Evolutionary conservation across 2,888 invertebrate species (phyloP), one percentile per base, ranked within the genome.

Genomic region (Rhagium mordax): DNA sequence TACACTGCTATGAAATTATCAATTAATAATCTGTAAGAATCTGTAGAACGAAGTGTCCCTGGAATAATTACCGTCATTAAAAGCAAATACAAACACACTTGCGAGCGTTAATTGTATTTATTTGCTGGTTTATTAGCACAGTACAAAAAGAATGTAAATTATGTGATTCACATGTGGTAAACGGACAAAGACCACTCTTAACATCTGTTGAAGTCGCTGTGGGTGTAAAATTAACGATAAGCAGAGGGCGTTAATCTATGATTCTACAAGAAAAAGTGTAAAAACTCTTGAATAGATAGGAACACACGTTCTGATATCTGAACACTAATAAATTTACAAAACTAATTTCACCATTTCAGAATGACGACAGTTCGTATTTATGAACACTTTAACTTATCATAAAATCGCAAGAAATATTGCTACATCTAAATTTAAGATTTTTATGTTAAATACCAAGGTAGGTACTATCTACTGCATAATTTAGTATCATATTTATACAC

Each of bases 161-260:
- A 66, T 71, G 59, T 53, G 69, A 72, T 75, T 75, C 75, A 75
- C 77, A 78, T 74, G 51, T 65, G 65, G 65, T 53, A 29, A 53
- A 33, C 53, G 65, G 53, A 65, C 69, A 74, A 75, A 75, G 72
- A 68, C 67, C 71, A 74, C 71, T 70, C 64, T 64, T 48, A 53
- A 33, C 67, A 64, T 65, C 41, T 68, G 55, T 74, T 67, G 49
- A 47, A 69, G 74, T 74, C 72, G 64, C 67, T 65, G 78, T 78
- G 70, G 78, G 78, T 78, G 78, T 78, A 67, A 70, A 74, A 76
- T 76, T 76, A 76, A 78, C 74, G 75, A 72, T 71, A 67, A 69
- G 48, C 64, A 72, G 71, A 69, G 76, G 78, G 78, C 78, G 78
- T 76, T 73, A 74, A 68, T 74, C 74, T 72, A 74, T 74, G 72